Conservation (phyloP, 1,140 invertebrate genomes). For the Cotesia glomerata region DNA sequence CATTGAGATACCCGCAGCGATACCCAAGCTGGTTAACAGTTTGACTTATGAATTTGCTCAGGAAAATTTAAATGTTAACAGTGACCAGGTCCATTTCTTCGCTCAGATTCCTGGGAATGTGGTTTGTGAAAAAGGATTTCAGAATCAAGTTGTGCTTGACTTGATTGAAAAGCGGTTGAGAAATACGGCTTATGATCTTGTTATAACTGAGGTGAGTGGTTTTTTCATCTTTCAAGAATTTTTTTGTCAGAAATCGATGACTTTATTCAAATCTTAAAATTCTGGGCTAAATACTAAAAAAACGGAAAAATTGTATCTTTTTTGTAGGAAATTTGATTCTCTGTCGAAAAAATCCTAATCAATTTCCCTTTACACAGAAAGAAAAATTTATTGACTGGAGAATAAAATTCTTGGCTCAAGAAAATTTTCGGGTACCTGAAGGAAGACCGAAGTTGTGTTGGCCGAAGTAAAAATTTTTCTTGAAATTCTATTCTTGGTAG, state of each 20-base stretch:
- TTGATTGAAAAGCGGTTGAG: slow-evolving; percentile 42
- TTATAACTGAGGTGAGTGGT: slow-evolving; percentile 42
- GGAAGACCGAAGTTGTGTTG: no score
- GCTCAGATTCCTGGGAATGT: not conserved
- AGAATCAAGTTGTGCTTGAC: slow-evolving; percentile 33
- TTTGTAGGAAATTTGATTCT: no score
- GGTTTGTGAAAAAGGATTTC: slow-evolving; percentile 30
- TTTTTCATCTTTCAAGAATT: not conserved
- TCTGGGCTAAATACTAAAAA: not conserved
- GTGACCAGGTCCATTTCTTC: not conserved
- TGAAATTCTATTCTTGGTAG: no score
- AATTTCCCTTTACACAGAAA: no score
- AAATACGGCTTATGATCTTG: slow-evolving; percentile 44
- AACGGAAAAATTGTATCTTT: not conserved
- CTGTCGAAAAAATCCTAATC: no score
- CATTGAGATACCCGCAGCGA: slow-evolving; percentile 21
- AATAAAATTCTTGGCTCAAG: no score
- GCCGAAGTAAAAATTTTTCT: no score
- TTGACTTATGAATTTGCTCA: not conserved
- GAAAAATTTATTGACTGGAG: no score
- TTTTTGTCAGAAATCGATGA: not conserved
- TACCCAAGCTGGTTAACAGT: slow-evolving; percentile 6
- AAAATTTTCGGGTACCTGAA: no score
- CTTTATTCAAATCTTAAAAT: no score
- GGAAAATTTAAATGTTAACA: not conserved